phyloP scores from a whole-genome alignment of 2,888 invertebrate species.

The Neoscelio sp. region DNA sequence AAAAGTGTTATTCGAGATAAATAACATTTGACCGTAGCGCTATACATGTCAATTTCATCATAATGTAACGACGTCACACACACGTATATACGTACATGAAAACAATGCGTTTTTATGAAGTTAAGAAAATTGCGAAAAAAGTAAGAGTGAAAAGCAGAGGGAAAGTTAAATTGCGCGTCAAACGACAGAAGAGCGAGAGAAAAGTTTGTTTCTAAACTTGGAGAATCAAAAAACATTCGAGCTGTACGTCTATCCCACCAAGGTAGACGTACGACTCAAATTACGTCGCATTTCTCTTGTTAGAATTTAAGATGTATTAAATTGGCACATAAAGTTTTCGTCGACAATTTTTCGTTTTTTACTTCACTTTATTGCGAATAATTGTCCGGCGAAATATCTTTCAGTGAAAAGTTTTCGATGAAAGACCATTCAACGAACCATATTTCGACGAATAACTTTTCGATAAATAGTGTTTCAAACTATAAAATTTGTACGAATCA shows the following conservation, averaged over 20 bases:
- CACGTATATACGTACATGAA: not conserved
- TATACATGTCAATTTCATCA: slow-evolving; percentile 9
- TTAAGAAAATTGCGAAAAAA: slow-evolving; percentile 49
- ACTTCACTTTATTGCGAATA: too few relatives aligned
- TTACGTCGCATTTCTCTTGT: too few relatives aligned
- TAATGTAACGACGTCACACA: slow-evolving; percentile 20
- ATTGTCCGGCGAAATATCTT: too few relatives aligned
- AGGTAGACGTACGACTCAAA: too few relatives aligned
- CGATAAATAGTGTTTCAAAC: too few relatives aligned
- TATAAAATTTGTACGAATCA: too few relatives aligned
- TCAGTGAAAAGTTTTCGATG: too few relatives aligned
- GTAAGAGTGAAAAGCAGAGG: slow-evolving; percentile 61
- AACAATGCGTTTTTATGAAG: slow-evolving; percentile 47
- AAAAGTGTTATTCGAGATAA: not conserved
- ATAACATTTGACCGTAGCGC: slow-evolving; percentile 1
- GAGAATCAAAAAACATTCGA: slow-evolving; percentile 60
- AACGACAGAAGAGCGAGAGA: slow-evolving; percentile 27
- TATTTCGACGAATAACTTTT: too few relatives aligned
- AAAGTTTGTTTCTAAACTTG: slow-evolving; percentile 56
- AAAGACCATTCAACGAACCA: too few relatives aligned
- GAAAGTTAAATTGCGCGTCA: slow-evolving; percentile 57
- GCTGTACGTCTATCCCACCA: slow-evolving; percentile 26
- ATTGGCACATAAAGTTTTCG: too few relatives aligned
- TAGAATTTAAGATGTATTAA: not conserved
- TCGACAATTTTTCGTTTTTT: too few relatives aligned